phyloP scores from a whole-genome alignment of 1,140 invertebrate genomes.

The Phymastichus coffea region DNA sequence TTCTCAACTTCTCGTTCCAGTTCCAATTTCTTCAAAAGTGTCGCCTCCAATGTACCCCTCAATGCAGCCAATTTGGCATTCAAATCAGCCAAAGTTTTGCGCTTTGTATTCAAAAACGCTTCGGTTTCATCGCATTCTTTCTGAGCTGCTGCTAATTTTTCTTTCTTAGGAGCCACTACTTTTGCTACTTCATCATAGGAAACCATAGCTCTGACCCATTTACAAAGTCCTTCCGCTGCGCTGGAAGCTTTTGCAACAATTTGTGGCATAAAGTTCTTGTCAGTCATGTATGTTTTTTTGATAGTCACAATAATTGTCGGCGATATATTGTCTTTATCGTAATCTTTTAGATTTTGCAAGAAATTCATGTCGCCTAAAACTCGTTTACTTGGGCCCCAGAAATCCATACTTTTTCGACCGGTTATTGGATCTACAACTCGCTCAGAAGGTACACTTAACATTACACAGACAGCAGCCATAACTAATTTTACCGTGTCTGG shows the following conservation, averaged over 20 bases:
- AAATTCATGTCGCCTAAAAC: constrained; percentile 74
- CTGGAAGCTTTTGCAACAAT: constrained; percentile 72
- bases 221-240: constrained; percentile 72
- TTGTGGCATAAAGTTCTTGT: constrained; percentile 68
- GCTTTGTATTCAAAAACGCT: constrained; percentile 63
- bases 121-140: constrained; percentile 63
- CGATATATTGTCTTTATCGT: constrained; percentile 72
- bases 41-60: constrained; percentile 56
- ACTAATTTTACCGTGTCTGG: constrained; percentile 74
- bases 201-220: constrained; percentile 75
- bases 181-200: constrained; percentile 72
- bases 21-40: constrained; percentile 59
- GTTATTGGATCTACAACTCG: constrained; percentile 61
- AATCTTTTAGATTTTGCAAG: constrained; percentile 66
- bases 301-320: constrained; percentile 64
- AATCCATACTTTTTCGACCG: constrained; percentile 68
- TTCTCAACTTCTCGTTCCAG: constrained; percentile 49
- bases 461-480: constrained; percentile 76
- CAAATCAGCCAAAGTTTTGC: constrained; percentile 58
- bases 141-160: constrained; percentile 62
- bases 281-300: constrained; percentile 65
- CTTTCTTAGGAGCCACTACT: constrained; percentile 66
- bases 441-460: constrained; percentile 68
- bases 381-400: constrained; percentile 73
- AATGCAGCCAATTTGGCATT: constrained; percentile 63